Evolutionary conservation across 2,797 vertebrate genomes (phyloP).

Genomic region (Hybognathus amarus): DNA sequence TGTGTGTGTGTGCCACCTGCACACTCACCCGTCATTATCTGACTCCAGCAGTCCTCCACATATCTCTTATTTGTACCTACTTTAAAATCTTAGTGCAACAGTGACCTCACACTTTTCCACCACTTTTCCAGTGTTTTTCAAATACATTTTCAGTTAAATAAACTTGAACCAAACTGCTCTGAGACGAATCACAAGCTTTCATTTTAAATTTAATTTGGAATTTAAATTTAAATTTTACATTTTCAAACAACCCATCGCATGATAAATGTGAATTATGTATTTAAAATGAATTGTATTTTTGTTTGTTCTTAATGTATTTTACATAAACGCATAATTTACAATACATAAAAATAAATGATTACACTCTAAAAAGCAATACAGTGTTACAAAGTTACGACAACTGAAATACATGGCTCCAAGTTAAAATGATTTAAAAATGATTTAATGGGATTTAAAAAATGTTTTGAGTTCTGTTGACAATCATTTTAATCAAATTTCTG

Average conservation of each 20-base stretch:
- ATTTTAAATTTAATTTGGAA: background rate
- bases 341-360: background rate
- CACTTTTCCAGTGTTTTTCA: background rate
- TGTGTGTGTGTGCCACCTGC: conserved; percentile 34
- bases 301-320: background rate
- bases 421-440: no score
- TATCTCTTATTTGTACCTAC: background rate
- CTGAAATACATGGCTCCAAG: background rate
- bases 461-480: no score
- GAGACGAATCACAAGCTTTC: background rate
- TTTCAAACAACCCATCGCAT: background rate
- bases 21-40: conserved; percentile 36
- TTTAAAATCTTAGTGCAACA: background rate
- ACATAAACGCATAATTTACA: background rate
- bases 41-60: conserved; percentile 36
- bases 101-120: background rate
- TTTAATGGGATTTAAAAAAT: no score
- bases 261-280: background rate
- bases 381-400: background rate
- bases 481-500: no score
- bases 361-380: background rate
- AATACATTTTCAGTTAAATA: background rate
- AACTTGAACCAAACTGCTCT: background rate
- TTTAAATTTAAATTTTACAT: no score
- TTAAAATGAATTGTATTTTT: background rate